These are phyloP conservation scores for Oreotrochilus melanogaster DNA, from an alignment of 2,113 vertebrate species.

Conservation along the genomic window DNA sequence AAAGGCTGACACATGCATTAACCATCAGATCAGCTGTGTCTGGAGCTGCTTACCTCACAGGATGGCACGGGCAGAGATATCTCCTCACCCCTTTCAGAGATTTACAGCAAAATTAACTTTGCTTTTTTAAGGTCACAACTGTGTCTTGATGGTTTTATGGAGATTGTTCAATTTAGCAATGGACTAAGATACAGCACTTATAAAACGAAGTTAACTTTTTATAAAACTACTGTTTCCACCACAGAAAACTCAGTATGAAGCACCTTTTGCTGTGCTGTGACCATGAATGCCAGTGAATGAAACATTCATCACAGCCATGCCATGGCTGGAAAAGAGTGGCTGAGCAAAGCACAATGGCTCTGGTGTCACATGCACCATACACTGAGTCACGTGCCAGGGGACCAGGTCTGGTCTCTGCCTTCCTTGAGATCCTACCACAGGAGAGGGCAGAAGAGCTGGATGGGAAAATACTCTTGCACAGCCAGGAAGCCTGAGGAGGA, in stretches of 20 bases:
- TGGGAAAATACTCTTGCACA: background rate
- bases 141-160: background rate
- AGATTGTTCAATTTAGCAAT: background rate
- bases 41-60: background rate
- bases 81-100: background rate
- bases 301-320: background rate
- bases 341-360: background rate
- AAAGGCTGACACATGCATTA: background rate
- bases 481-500: background rate
- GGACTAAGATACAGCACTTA: background rate
- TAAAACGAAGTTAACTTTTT: background rate
- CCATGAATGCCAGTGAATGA: background rate
- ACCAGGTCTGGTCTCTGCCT: background rate
- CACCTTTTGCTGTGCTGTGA: background rate
- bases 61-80: background rate
- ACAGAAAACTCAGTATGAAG: background rate
- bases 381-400: rapidly evolving
- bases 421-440: background rate
- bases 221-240: background rate
- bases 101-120: background rate
- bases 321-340: background rate
- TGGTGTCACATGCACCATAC: background rate
- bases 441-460: background rate
- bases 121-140: background rate
- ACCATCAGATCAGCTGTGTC: background rate